Percentiles rank a stretch among this genome's conserved stretches.
phyloP scores from a whole-genome alignment of 2,113 vertebrate genomes.

The Cairina moschata region DNA sequence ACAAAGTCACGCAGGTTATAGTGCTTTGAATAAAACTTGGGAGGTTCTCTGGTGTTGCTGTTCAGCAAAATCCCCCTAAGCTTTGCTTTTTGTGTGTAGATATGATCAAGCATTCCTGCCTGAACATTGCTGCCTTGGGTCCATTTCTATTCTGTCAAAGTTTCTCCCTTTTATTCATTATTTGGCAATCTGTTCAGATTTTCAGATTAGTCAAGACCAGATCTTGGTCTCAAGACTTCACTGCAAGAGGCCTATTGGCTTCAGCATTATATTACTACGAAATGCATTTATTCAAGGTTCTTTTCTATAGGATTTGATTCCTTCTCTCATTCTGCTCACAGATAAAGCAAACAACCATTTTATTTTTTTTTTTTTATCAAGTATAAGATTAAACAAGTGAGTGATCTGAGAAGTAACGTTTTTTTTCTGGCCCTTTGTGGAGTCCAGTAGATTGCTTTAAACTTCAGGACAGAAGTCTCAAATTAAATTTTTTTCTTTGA shows the following conservation, averaged over 20 bases:
- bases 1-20: background rate
- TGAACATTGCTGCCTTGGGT: background rate
- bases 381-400: background rate
- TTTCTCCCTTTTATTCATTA: background rate
- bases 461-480: background rate
- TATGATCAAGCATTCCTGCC: background rate
- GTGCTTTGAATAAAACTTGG: background rate
- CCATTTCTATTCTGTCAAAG: background rate
- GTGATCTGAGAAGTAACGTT: background rate
- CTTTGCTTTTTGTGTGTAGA: background rate
- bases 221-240: background rate
- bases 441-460: background rate
- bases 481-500: background rate
- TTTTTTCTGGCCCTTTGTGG: background rate
- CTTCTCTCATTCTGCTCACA: background rate
- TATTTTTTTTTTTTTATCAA: background rate
- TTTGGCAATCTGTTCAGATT: background rate
- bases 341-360: too few species aligned
- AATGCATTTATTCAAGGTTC: background rate
- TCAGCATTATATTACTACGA: background rate
- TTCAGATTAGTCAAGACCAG: background rate
- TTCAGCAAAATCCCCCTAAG: background rate
- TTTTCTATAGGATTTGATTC: background rate
- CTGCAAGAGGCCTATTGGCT: background rate
- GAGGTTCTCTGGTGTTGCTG: background rate